Evolutionary conservation across 1,140 invertebrate genomes (phyloP).

Genomic region (Homarus americanus): DNA sequence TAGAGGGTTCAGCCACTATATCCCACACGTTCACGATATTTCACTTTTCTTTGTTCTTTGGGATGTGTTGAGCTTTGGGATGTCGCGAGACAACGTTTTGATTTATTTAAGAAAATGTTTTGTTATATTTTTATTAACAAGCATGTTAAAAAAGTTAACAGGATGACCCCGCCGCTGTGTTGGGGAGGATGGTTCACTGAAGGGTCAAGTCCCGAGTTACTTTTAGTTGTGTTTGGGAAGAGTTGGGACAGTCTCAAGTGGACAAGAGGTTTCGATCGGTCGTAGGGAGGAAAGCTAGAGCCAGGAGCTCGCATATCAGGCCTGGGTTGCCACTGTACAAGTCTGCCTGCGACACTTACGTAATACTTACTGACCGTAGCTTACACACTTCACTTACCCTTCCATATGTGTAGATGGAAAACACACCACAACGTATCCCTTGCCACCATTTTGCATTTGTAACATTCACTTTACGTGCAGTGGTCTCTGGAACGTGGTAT

Average conservation of each 20-base stretch:
- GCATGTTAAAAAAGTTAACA: too few relatives aligned
- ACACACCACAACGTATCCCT: too few relatives aligned
- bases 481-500: too few relatives aligned
- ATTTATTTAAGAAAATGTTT: constrained; percentile 31
- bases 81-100: constrained; percentile 56
- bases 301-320: background rate
- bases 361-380: background rate
- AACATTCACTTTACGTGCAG: too few relatives aligned
- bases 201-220: background rate
- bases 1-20: constrained; percentile 31
- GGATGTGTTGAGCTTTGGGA: constrained; percentile 63
- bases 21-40: constrained; percentile 44
- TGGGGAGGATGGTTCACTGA: too few relatives aligned
- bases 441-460: too few relatives aligned
- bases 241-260: background rate
- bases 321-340: background rate
- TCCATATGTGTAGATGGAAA: too few relatives aligned
- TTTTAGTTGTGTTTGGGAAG: background rate
- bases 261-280: constrained; percentile 4
- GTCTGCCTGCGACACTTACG: background rate
- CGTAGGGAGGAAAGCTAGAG: background rate
- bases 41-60: constrained; percentile 72
- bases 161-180: too few relatives aligned
- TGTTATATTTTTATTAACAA: background rate
- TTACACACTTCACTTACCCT: too few relatives aligned